Percentiles rank a stretch among this genome's conserved stretches.
These are phyloP conservation scores for Philopotamus ludificatus DNA, from an alignment of 1,140 invertebrate species.

Conservation along the genomic window DNA sequence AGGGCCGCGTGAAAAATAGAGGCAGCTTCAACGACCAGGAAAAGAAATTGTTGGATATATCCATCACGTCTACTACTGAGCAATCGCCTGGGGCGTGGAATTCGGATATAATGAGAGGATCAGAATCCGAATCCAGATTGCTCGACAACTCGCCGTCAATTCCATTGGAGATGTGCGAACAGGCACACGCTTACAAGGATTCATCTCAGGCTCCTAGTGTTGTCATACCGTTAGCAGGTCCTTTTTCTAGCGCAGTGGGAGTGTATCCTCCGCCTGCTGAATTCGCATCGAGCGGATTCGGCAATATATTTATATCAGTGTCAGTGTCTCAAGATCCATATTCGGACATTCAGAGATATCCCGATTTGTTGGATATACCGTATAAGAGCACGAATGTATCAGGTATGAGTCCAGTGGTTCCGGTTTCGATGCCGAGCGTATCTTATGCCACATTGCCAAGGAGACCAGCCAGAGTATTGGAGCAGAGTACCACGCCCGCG, in stretches of 20 bases:
- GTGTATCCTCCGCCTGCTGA: conserved; percentile 47
- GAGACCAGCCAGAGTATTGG: conserved; percentile 50
- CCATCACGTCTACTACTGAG: conserved; percentile 73
- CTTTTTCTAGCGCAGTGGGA: conserved; percentile 31
- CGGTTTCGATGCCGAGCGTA: conserved; percentile 44
- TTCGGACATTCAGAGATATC: conserved; percentile 65
- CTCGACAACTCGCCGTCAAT: conserved; percentile 48
- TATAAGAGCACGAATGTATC: conserved; percentile 58
- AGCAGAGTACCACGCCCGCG: conserved; percentile 56
- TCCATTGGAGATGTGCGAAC: conserved; percentile 53
- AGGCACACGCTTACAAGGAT: conserved; percentile 76
- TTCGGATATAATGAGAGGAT: conserved; percentile 62
- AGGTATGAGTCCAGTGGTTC: conserved; percentile 38
- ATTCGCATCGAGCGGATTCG: conserved; percentile 50
- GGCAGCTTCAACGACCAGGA: conserved; percentile 74
- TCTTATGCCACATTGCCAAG: conserved; percentile 65
- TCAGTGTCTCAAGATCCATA: conserved; percentile 68
- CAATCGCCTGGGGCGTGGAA: conserved; percentile 56
- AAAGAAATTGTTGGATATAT: conserved; percentile 70
- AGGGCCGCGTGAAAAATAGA: conserved; percentile 65
- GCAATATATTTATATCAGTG: conserved; percentile 75
- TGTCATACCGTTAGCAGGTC: conserved; percentile 35
- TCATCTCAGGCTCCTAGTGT: conserved; percentile 54
- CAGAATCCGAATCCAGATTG: conserved; percentile 51
- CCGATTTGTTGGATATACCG: conserved; percentile 73